These are phyloP conservation scores for Plemyria rubiginata DNA, from an alignment of 2,888 invertebrate genomes.

Conservation along the genomic window DNA sequence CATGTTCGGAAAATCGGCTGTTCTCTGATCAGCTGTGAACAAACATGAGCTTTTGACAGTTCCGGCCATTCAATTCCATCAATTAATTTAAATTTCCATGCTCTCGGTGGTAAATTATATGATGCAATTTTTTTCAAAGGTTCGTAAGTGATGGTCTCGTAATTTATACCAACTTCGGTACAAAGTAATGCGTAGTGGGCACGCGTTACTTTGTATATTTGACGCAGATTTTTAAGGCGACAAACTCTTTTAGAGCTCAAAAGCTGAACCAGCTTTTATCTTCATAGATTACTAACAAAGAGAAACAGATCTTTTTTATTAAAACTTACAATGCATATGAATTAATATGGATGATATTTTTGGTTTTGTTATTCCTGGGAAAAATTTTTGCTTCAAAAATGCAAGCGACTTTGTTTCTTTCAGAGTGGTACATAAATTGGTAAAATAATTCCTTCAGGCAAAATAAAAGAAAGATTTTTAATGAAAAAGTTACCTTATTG, in stretches of 20 bases:
- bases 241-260: too few species aligned
- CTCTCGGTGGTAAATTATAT: constrained; percentile 10
- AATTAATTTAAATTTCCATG: constrained; percentile 27
- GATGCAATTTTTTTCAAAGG: constrained; percentile 29
- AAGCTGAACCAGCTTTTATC: too few species aligned
- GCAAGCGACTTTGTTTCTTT: constrained; percentile 3
- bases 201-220: too few species aligned
- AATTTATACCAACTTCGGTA: not conserved
- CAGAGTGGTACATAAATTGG: constrained; percentile 3
- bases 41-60: not conserved
- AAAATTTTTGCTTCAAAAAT: not conserved
- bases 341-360: not conserved
- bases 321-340: too few species aligned
- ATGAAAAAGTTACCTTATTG: constrained; percentile 14
- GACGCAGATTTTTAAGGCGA: too few species aligned
- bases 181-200: too few species aligned
- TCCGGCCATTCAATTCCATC: constrained; percentile 4
- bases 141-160: not conserved
- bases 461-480: constrained; percentile 14
- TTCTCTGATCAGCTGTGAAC: constrained; percentile 3
- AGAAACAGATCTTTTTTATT: too few species aligned
- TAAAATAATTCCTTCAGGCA: constrained; percentile 13
- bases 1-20: not conserved
- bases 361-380: not conserved
- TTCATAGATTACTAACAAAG: too few species aligned